Percentiles rank a stretch among this genome's conserved stretches.
Conservation (phyloP, 1,140 invertebrate genomes). For the Dendroctonus valens region DNA sequence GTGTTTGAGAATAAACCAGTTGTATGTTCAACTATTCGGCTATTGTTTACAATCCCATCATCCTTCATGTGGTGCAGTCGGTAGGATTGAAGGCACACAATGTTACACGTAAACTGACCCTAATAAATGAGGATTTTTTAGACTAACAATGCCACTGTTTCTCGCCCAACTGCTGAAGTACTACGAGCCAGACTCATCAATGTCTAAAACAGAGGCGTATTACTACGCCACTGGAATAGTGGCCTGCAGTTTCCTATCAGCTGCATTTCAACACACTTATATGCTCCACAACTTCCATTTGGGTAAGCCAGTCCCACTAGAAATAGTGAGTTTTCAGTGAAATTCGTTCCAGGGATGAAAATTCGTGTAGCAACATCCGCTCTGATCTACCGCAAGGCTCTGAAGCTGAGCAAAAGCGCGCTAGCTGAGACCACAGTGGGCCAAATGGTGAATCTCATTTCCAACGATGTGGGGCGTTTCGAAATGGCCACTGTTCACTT, state of each 20-base stretch:
- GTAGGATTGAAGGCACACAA: background rate
- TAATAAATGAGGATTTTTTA: background rate
- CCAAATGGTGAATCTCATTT: constrained; percentile 83
- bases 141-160: constrained; percentile 52
- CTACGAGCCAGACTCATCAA: constrained; percentile 25
- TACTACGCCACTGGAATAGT: constrained; percentile 69
- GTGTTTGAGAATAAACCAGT: too few relatives aligned
- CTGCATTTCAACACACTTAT: constrained; percentile 73
- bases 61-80: background rate
- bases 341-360: constrained; percentile 75
- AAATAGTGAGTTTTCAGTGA: constrained; percentile 56
- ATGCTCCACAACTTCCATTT: constrained; percentile 69
- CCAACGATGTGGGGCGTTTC: constrained; percentile 76
- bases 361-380: constrained; percentile 76
- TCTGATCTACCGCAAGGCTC: constrained; percentile 78
- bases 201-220: constrained; percentile 58
- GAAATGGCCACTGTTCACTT: constrained; percentile 64
- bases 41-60: too few relatives aligned
- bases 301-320: constrained; percentile 16
- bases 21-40: too few relatives aligned
- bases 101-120: background rate
- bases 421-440: constrained; percentile 76
- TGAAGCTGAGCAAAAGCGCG: constrained; percentile 68
- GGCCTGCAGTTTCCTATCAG: constrained; percentile 60
- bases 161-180: constrained; percentile 31